Evolutionary conservation across 2,888 invertebrate genomes (phyloP), one percentile per base, ranked within the genome.

Genomic region (Mythimna lalbum): DNA sequence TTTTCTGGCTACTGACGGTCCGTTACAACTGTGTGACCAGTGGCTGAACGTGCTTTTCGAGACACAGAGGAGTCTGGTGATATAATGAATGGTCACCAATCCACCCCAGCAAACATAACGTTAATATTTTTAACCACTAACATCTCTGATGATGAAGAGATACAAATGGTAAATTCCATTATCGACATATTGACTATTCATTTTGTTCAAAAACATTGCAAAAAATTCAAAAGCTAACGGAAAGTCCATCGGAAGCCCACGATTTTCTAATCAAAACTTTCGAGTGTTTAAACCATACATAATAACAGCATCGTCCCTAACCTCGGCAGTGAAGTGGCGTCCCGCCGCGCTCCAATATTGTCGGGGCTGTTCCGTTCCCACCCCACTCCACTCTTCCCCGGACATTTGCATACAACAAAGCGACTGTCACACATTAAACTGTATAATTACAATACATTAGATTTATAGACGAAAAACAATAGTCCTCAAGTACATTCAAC

Each of bases 381-480:
- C 93, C 94, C 93, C 93, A 91, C 94, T 78, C 86, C 90, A 91
- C 85, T 78, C 88, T 86, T 87, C 83, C 69, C 60, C 61, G 66
- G 63, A 90, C 92, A 95, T 95, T 95, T 95, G 92, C 94, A 95
- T 94, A 91, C 90, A 89, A 94, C 93, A 95, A 94, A 93, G 92
- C 93, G 88, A 93, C 93, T 95, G 95, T 95, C 95, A 93, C 92
- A 93, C 90, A 93, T 93, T 93, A 94, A 95, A 95, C 92, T 90
- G 89, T 90, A 92, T 95, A 95, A 95, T 95, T 95, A 95, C 91
- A 91, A 90, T 90, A 89, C 90, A 92, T 91, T 92, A 95, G 94
- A 96, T 96, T 96, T 96, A 96, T 95, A 89, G 93, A 88, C 84
- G 81, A 93, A 93, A 95, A 94, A 96, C 96, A 95, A 96, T 91